These are phyloP conservation scores for Amphiura filiformis DNA, from an alignment of 35 echinoderm and acorn worm genomes.

Conservation along the genomic window DNA sequence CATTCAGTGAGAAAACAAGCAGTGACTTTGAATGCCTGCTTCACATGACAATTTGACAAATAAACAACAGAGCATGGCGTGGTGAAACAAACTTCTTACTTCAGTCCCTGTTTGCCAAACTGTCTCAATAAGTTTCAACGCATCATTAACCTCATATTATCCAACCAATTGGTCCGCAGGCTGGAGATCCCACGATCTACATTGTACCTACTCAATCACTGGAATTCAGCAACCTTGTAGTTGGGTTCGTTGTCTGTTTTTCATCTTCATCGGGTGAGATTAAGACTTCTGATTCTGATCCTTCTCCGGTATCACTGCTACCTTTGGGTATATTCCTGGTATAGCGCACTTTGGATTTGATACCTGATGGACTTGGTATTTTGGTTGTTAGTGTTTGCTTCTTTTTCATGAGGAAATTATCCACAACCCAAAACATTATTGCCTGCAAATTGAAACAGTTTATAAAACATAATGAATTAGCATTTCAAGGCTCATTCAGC, in stretches of 20 bases:
- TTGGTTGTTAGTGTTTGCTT: constrained; percentile 42
- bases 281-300: constrained; percentile 79
- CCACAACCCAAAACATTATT: constrained; percentile 98
- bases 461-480: too few species aligned
- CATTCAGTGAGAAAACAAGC: too few species aligned
- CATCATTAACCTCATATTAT: too few species aligned
- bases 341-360: constrained; percentile 48
- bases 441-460: constrained; percentile 37
- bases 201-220: neutral
- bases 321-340: constrained; percentile 33
- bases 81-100: too few species aligned
- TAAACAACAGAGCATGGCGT: too few species aligned
- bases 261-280: constrained; percentile 81
- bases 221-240: neutral
- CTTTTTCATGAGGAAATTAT: constrained; percentile 96
- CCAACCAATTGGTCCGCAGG: too few species aligned
- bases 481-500: neutral
- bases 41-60: too few species aligned
- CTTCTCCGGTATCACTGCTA: constrained; percentile 25
- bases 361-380: constrained; percentile 13
- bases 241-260: neutral
- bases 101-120: too few species aligned
- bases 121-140: too few species aligned
- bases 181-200: too few species aligned
- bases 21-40: too few species aligned